Conservation (phyloP, 2,797 vertebrate genomes). For the Apodemus agrarius region DNA sequence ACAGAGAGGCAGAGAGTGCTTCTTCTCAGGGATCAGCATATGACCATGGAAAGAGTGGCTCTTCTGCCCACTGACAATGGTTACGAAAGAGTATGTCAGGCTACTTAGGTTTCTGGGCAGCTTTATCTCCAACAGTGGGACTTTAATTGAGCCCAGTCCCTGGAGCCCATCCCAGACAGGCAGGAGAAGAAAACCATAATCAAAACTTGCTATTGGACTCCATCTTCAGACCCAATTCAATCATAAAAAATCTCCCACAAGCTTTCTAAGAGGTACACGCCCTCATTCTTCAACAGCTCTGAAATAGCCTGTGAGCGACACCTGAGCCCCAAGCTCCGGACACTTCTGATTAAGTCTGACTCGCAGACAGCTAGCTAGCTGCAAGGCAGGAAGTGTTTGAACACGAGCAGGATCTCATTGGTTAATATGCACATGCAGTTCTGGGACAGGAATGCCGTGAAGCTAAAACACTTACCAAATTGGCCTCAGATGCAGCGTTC, state of each 20-base stretch:
- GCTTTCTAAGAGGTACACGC: not conserved
- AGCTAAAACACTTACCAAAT: not conserved
- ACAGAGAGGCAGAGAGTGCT: not conserved
- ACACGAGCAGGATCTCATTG: not conserved
- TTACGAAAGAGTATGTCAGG: not conserved
- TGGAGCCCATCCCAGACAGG: conserved; percentile 32
- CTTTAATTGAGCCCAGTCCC: conserved; percentile 40
- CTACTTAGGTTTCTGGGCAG: conserved; percentile 10
- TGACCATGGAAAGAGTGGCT: accelerated
- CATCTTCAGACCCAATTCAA: conserved; percentile 60
- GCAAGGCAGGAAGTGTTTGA: not conserved
- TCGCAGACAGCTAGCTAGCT: not conserved
- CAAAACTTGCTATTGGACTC: conserved; percentile 43
- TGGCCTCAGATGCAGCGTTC: not conserved
- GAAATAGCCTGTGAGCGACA: conserved; percentile 43
- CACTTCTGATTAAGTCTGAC: conserved; percentile 37
- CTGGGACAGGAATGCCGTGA: not conserved
- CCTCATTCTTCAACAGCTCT: conserved; percentile 16
- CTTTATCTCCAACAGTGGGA: not conserved
- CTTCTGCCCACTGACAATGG: not conserved
- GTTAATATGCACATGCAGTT: not conserved
- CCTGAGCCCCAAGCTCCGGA: not conserved
- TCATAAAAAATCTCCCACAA: conserved; percentile 39
- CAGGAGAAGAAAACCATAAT: conserved; percentile 1
- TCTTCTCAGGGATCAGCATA: not conserved